These are phyloP conservation scores for Paralvinella palmiformis DNA, from an alignment of 1,140 invertebrate species.

Conservation along the genomic window DNA sequence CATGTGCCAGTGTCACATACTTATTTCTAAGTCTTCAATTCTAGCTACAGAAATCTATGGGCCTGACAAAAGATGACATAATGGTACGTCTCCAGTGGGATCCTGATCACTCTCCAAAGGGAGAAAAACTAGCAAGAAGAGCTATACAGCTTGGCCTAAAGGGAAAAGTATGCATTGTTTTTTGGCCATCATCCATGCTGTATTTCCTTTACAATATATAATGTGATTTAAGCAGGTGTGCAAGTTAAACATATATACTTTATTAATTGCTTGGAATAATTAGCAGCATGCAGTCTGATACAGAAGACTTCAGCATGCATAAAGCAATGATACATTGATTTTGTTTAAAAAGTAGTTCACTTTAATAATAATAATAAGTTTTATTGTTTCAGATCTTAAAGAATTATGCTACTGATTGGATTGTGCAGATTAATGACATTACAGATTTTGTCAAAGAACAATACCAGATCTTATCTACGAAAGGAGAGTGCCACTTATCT, in stretches of 20 bases:
- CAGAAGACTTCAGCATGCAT: too few relatives aligned
- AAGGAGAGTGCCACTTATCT: too few relatives aligned
- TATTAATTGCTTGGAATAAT: not conserved
- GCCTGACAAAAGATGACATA: conserved; percentile 19
- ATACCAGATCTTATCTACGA: conserved; percentile 20
- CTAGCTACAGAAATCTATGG: conserved; percentile 25
- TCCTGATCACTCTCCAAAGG: conserved; percentile 39
- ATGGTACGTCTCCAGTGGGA: conserved; percentile 46
- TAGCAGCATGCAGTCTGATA: too few relatives aligned
- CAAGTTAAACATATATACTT: not conserved
- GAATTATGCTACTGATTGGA: conserved; percentile 29
- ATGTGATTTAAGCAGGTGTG: not conserved
- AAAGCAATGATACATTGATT: not conserved
- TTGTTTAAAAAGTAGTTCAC: not conserved
- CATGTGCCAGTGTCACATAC: not conserved
- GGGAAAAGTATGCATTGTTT: conserved; percentile 25
- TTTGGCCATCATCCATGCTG: not conserved
- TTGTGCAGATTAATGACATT: conserved; percentile 35
- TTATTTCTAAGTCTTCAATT: not conserved
- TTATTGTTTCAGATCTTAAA: conserved; percentile 25
- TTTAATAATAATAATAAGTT: conserved; percentile 5
- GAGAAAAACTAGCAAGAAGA: conserved; percentile 28
- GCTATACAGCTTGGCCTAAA: conserved; percentile 46
- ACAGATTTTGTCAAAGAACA: conserved; percentile 36
- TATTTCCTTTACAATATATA: not conserved